Evolutionary conservation across 2,888 invertebrate species (phyloP).

Genomic region (Drosophila colorata): DNA sequence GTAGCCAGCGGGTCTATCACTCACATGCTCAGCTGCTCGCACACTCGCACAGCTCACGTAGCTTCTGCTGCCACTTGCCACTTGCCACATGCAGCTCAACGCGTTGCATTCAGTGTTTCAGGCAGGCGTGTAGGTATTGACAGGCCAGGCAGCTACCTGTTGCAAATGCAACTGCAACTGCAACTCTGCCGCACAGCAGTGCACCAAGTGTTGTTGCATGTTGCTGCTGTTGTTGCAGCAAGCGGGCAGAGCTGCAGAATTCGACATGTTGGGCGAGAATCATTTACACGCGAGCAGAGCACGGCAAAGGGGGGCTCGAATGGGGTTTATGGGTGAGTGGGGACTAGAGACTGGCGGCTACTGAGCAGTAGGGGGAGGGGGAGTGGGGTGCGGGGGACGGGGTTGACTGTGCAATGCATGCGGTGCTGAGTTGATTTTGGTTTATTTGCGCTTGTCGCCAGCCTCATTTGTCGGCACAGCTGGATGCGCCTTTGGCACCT

Average conservation of each 20-base stretch:
- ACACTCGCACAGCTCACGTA: conserved; percentile 16
- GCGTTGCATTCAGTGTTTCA: conserved; percentile 45
- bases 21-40: conserved; percentile 27
- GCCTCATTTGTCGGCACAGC: conserved; percentile 79
- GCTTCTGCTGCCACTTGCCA: conserved; percentile 47
- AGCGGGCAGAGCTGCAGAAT: conserved; percentile 30
- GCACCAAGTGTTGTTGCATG: conserved; percentile 38
- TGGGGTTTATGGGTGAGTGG: conserved; percentile 12
- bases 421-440: conserved; percentile 74
- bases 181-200: conserved; percentile 51
- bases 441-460: conserved; percentile 81
- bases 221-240: conserved; percentile 47
- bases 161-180: conserved; percentile 47
- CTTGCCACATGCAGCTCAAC: conserved; percentile 60
- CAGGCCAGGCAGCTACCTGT: conserved; percentile 74
- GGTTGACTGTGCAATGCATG: conserved; percentile 40
- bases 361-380: neutral
- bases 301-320: neutral
- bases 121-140: conserved; percentile 80
- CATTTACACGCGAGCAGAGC: conserved; percentile 75
- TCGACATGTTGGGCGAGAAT: conserved; percentile 74
- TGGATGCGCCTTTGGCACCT: conserved; percentile 77
- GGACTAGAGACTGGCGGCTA: neutral
- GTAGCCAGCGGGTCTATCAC: conserved; percentile 49
- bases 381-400: too few relatives aligned